These are phyloP conservation scores for Diacarnus erythraeanus DNA, from an alignment of 37 sponge, comb jelly and placozoan species.

Conservation along the genomic window DNA sequence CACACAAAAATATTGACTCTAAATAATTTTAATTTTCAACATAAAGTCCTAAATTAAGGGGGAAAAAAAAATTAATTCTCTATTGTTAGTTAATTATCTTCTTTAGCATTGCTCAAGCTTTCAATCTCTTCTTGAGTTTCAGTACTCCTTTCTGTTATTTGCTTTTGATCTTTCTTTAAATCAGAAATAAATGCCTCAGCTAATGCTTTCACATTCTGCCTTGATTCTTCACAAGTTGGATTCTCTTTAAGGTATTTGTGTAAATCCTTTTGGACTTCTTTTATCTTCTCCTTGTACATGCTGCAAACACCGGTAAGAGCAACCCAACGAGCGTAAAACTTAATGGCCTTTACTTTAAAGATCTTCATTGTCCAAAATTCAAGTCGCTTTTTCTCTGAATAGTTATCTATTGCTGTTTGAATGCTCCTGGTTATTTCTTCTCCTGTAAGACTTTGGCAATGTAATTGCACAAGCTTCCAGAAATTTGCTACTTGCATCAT, in stretches of 20 bases:
- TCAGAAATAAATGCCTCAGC: too few relatives aligned
- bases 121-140: too few relatives aligned
- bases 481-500: constrained; percentile 69
- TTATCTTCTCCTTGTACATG: constrained; percentile 45
- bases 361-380: constrained; percentile 32
- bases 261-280: constrained; percentile 47
- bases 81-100: too few relatives aligned
- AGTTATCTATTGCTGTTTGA: constrained; percentile 27
- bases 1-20: too few relatives aligned
- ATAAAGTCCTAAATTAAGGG: too few relatives aligned
- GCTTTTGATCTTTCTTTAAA: too few relatives aligned
- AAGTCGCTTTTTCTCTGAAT: constrained; percentile 38
- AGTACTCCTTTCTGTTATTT: too few relatives aligned
- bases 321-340: constrained; percentile 61
- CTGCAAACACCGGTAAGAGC: constrained; percentile 54
- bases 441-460: constrained; percentile 41
- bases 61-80: too few relatives aligned
- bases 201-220: too few relatives aligned
- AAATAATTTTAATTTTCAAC: too few relatives aligned
- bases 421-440: constrained; percentile 19
- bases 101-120: too few relatives aligned
- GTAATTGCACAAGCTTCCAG: constrained; percentile 62
- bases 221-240: constrained; percentile 44
- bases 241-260: constrained; percentile 62
- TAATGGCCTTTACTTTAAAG: constrained; percentile 49